phyloP scores from a whole-genome alignment of 2,113 vertebrate species.

The Pycnonotus jocosus region DNA sequence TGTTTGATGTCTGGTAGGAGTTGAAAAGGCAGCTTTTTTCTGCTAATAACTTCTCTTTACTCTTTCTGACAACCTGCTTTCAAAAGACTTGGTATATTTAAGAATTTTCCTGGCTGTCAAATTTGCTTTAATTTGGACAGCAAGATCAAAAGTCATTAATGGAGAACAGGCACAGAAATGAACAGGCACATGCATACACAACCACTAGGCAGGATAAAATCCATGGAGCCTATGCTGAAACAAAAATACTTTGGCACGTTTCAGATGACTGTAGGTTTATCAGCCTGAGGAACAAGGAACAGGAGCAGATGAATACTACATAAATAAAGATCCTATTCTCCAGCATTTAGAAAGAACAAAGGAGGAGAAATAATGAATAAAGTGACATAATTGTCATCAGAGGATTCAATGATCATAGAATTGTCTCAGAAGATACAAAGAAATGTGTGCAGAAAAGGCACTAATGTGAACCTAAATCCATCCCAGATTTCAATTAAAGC shows the following conservation, averaged over 20 bases:
- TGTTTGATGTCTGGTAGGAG: slow-evolving; percentile 49
- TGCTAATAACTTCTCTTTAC: slow-evolving; percentile 42
- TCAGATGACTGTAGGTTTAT: neutral
- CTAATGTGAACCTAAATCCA: neutral
- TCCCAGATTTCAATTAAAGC: neutral
- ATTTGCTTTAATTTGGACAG: slow-evolving; percentile 37
- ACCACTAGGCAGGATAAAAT: neutral
- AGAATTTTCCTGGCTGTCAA: slow-evolving; percentile 43
- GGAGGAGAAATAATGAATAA: neutral
- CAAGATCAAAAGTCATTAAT: slow-evolving; percentile 50
- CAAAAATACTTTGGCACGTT: neutral
- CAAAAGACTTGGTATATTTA: slow-evolving; percentile 19
- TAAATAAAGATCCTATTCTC: slow-evolving; percentile 28
- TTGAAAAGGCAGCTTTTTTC: slow-evolving; percentile 14
- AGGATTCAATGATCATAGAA: slow-evolving; percentile 1
- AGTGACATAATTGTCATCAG: slow-evolving; percentile 2
- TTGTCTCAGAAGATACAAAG: neutral
- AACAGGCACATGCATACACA: neutral
- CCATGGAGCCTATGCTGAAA: neutral
- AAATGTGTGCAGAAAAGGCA: neutral
- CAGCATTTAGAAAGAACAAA: slow-evolving; percentile 29
- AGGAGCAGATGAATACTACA: slow-evolving; percentile 6
- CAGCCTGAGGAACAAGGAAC: neutral
- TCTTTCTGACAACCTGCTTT: slow-evolving; percentile 28
- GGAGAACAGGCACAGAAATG: neutral